These are phyloP conservation scores for Pantherophis vulpinus DNA, from an alignment of 2,797 vertebrate species.

Conservation along the genomic window DNA sequence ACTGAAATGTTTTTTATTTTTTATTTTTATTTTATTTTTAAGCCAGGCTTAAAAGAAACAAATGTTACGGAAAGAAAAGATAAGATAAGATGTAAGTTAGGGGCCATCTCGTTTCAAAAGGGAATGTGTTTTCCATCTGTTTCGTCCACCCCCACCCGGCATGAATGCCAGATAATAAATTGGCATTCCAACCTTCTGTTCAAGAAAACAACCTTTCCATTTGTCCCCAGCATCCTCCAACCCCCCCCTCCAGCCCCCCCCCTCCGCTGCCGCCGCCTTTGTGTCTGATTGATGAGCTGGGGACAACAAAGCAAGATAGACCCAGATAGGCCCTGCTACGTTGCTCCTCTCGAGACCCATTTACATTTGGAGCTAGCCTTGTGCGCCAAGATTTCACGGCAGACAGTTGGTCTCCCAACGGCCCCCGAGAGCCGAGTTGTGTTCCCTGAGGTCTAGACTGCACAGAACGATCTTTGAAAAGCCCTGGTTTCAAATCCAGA, in stretches of 20 bases:
- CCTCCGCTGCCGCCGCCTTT: neutral
- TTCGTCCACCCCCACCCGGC: constrained; percentile 15
- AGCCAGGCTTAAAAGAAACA: neutral
- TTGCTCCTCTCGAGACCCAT: constrained; percentile 21
- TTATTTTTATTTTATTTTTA: too few relatives aligned
- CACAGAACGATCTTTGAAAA: neutral
- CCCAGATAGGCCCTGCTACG: constrained; percentile 40
- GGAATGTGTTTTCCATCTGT: constrained; percentile 52
- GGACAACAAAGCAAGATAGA: constrained; percentile 51
- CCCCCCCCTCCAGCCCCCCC: neutral
- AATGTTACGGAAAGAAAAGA: neutral
- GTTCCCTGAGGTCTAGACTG: neutral
- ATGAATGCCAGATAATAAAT: constrained; percentile 50
- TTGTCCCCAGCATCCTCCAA: neutral
- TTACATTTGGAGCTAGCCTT: constrained; percentile 35
- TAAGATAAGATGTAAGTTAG: constrained; percentile 11
- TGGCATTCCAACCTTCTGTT: constrained; percentile 55
- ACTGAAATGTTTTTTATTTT: neutral
- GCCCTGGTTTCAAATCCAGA: neutral
- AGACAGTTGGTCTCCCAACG: neutral
- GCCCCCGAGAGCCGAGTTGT: neutral
- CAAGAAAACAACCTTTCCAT: constrained; percentile 39
- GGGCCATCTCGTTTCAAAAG: constrained; percentile 31
- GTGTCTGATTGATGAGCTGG: constrained; percentile 52
- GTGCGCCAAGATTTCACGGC: constrained; percentile 23